Percentiles rank a stretch among this genome's conserved stretches.
These are phyloP conservation scores for Chionoecetes opilio DNA, from an alignment of 1,140 invertebrate species.

Conservation along the genomic window DNA sequence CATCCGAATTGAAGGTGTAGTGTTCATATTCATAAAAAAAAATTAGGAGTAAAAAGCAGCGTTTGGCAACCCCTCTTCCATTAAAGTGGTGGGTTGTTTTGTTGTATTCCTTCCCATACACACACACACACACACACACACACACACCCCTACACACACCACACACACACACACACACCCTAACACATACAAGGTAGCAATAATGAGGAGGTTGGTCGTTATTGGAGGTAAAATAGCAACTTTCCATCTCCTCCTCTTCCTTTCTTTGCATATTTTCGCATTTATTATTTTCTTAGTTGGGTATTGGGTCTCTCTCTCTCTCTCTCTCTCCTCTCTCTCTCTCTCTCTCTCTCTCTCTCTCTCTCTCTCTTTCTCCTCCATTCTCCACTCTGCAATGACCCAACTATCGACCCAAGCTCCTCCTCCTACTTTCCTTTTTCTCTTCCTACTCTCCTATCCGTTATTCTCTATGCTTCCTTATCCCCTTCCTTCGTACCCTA, in stretches of 20 bases:
- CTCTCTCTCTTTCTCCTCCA: background rate
- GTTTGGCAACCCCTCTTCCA: too few species aligned
- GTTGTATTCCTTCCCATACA: too few species aligned
- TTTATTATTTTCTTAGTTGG: too few species aligned
- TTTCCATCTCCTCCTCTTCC: background rate
- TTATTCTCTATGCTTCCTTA: too few species aligned
- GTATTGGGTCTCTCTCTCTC: background rate
- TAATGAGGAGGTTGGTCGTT: background rate
- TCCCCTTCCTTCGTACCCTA: too few species aligned
- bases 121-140: slow-evolving; percentile 41
- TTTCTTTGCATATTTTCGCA: background rate
- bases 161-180: slow-evolving; percentile 41
- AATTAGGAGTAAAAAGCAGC: too few species aligned
- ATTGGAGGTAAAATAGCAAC: background rate
- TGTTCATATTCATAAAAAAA: too few species aligned
- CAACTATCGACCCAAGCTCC: background rate
- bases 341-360: background rate
- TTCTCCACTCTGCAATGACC: background rate
- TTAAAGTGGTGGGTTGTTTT: too few species aligned
- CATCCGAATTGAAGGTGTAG: too few species aligned
- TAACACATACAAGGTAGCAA: background rate
- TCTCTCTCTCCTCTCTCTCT: background rate
- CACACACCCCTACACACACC: background rate
- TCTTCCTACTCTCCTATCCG: background rate
- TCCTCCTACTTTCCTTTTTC: background rate